These are phyloP conservation scores for Pachymerium ferrugineum DNA, from an alignment of 2,888 invertebrate species.

Conservation along the genomic window DNA sequence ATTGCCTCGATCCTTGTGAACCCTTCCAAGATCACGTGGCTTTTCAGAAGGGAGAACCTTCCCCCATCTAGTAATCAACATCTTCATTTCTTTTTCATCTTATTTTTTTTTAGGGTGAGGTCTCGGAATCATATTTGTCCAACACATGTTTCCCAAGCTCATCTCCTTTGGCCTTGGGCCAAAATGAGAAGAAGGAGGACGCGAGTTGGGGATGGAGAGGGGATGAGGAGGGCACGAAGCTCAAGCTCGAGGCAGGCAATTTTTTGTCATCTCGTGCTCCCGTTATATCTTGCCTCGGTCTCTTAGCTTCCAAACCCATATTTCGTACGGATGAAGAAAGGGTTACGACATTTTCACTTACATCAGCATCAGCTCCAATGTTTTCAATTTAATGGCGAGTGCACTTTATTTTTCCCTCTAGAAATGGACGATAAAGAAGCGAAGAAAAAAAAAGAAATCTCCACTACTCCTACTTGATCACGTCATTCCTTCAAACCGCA, in stretches of 20 bases:
- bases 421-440: not conserved
- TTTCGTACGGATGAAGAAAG: slow-evolving; percentile 4
- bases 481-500: slow-evolving; percentile 9
- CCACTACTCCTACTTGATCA: not conserved
- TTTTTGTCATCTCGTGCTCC: slow-evolving; percentile 8
- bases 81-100: slow-evolving; percentile 13
- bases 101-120: not conserved
- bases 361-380: not conserved
- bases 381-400: not conserved
- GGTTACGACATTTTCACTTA: slow-evolving; percentile 13
- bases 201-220: not conserved
- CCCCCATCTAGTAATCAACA: not conserved
- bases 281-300: slow-evolving; percentile 7
- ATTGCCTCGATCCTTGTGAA: not conserved
- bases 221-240: not conserved
- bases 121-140: slow-evolving; percentile 2
- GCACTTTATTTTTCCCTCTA: not conserved
- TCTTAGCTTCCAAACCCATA: not conserved
- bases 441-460: not conserved
- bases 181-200: not conserved
- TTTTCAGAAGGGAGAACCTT: not conserved
- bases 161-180: slow-evolving; percentile 13
- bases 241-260: not conserved
- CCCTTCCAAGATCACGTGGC: not conserved
- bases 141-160: slow-evolving; percentile 13